These are phyloP conservation scores for Drosophila conformis DNA, from an alignment of 2,888 invertebrate species.

Conservation along the genomic window DNA sequence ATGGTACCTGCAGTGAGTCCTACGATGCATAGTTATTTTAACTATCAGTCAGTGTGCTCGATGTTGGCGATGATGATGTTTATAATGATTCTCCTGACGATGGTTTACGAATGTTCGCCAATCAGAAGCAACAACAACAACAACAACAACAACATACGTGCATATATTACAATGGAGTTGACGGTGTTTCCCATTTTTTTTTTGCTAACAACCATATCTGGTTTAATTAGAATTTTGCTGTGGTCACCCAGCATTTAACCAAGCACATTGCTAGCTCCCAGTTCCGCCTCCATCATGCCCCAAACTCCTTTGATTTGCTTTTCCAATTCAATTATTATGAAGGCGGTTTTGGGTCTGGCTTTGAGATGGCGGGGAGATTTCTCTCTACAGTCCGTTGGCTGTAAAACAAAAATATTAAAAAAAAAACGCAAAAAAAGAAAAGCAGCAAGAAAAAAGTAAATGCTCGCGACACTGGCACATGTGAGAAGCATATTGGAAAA, in stretches of 20 bases:
- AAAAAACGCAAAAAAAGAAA: constrained; percentile 2
- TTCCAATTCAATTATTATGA: constrained; percentile 78
- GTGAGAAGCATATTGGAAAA: constrained; percentile 59
- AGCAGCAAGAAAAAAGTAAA: constrained; percentile 50
- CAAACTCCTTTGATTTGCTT: constrained; percentile 43
- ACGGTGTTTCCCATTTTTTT: background rate
- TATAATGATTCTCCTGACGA: constrained; percentile 13
- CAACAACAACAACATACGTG: constrained; percentile 9
- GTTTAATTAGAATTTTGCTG: constrained; percentile 78
- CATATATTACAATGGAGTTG: constrained; percentile 21
- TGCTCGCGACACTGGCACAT: constrained; percentile 67
- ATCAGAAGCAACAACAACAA: constrained; percentile 34
- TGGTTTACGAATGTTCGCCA: constrained; percentile 44
- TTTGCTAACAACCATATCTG: constrained; percentile 65
- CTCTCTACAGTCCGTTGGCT: constrained; percentile 39
- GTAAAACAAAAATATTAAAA: constrained; percentile 16
- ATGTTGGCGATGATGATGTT: constrained; percentile 3
- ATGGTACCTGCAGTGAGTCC: background rate
- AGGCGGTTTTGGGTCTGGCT: constrained; percentile 33
- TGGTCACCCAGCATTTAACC: constrained; percentile 72
- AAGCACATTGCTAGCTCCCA: constrained; percentile 10
- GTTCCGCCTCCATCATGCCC: background rate
- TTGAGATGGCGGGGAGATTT: background rate
- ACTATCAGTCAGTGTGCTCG: constrained; percentile 5
- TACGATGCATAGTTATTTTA: background rate